A percentile compares a stretch with the other conserved stretches of the same genome.
phyloP scores from a whole-genome alignment of 2,113 vertebrate genomes.

The Colossoma macropomum region DNA sequence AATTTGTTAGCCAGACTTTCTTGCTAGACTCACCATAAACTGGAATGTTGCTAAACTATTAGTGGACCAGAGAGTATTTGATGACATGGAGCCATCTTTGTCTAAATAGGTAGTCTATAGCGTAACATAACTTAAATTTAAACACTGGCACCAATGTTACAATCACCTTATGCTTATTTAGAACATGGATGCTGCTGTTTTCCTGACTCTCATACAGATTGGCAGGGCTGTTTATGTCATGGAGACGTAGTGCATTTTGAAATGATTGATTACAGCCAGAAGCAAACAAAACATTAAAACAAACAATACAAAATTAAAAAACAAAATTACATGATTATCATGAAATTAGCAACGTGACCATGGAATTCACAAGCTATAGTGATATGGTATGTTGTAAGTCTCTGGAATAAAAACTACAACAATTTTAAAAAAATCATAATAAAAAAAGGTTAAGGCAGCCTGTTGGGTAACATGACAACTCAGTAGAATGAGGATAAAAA shows the following conservation, averaged over 20 bases:
- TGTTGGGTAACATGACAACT: slow-evolving; percentile 58
- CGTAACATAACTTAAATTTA: slow-evolving; percentile 6
- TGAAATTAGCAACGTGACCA: slow-evolving; percentile 65
- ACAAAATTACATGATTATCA: slow-evolving; percentile 65
- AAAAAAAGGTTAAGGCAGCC: slow-evolving; percentile 67
- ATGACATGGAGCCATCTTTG: slow-evolving; percentile 38
- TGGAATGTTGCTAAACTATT: slow-evolving; percentile 72
- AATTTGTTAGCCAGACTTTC: neutral
- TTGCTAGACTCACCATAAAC: slow-evolving; percentile 57
- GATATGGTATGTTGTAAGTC: slow-evolving; percentile 51
- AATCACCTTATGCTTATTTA: slow-evolving; percentile 76
- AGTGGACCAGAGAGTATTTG: slow-evolving; percentile 50
- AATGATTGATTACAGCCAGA: slow-evolving; percentile 76
- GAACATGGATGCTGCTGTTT: slow-evolving; percentile 49
- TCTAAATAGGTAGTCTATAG: slow-evolving; percentile 44
- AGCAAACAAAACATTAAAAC: slow-evolving; percentile 64
- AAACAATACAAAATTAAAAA: slow-evolving; percentile 59
- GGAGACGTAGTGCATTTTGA: slow-evolving; percentile 73
- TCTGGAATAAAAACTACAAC: slow-evolving; percentile 51
- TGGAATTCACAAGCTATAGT: slow-evolving; percentile 68
- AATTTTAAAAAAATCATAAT: slow-evolving; percentile 44
- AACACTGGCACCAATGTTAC: slow-evolving; percentile 75
- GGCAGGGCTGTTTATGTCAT: slow-evolving; percentile 66
- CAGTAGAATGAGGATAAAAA: slow-evolving; percentile 57
- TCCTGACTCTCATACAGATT: slow-evolving; percentile 59